These are phyloP conservation scores for Chrysolina haemoptera DNA, from an alignment of 2,888 invertebrate genomes.

Conservation along the genomic window DNA sequence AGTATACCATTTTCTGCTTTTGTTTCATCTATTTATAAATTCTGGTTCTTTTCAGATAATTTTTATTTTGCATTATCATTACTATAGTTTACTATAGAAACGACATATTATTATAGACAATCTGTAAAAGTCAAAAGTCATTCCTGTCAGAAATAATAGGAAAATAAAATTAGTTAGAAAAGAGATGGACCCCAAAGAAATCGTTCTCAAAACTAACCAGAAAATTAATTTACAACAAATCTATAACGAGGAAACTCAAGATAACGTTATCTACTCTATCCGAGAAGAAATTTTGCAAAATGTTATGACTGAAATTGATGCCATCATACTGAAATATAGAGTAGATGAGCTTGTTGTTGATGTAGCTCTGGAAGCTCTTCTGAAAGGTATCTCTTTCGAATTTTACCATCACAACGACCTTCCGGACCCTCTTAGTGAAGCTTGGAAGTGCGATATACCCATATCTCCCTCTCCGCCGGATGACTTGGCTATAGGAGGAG, in stretches of 20 bases:
- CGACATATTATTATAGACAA: too few species aligned
- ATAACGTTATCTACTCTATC: slow-evolving; percentile 34
- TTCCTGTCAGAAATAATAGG: too few species aligned
- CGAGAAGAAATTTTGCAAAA: slow-evolving; percentile 33
- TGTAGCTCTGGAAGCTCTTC: slow-evolving; percentile 36
- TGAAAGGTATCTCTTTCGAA: slow-evolving; percentile 33
- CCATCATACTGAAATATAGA: slow-evolving; percentile 19
- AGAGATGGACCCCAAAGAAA: not conserved
- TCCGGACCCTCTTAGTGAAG: slow-evolving; percentile 12
- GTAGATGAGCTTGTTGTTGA: slow-evolving; percentile 32
- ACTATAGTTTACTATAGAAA: too few species aligned
- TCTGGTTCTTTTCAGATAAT: too few species aligned
- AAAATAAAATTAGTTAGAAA: too few species aligned
- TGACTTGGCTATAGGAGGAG: slow-evolving; percentile 22
- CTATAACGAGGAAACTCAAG: slow-evolving; percentile 32
- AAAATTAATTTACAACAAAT: slow-evolving; percentile 23
- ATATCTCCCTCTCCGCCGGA: slow-evolving; percentile 29
- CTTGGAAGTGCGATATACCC: slow-evolving; percentile 29
- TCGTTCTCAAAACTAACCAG: not conserved
- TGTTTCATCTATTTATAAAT: too few species aligned
- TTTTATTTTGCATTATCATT: too few species aligned
- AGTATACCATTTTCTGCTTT: too few species aligned
- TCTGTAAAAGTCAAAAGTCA: not conserved
- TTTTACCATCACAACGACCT: slow-evolving; percentile 26
- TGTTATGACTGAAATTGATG: slow-evolving; percentile 29